Evolutionary conservation across 2,113 vertebrate genomes (phyloP).

Genomic region (Pygoscelis adeliae): DNA sequence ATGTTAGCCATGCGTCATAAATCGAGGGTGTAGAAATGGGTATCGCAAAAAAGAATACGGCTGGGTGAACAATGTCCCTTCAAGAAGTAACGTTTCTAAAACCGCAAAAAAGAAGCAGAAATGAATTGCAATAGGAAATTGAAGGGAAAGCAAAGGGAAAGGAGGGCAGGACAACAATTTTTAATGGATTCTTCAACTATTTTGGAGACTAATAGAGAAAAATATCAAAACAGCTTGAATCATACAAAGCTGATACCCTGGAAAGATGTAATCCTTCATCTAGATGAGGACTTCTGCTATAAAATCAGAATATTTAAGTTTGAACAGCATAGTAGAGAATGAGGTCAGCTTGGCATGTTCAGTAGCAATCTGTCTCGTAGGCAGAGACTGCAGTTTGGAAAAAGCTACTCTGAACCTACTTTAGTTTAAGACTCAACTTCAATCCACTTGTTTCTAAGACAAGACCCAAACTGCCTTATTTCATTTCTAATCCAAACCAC

Average conservation of each 20-base stretch:
- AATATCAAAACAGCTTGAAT: neutral
- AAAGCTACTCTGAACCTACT: neutral
- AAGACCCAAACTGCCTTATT: neutral
- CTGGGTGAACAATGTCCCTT: neutral
- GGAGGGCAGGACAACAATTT: neutral
- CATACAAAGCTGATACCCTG: neutral
- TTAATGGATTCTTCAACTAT: neutral
- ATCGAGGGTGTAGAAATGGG: neutral
- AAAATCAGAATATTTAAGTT: neutral
- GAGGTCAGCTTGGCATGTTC: slow-evolving; percentile 22
- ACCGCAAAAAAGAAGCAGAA: neutral
- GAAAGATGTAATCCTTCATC: neutral
- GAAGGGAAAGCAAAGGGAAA: neutral
- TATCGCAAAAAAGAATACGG: neutral
- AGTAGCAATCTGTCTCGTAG: slow-evolving; percentile 9
- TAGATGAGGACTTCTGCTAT: neutral
- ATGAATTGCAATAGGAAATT: neutral
- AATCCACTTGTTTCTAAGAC: slow-evolving; percentile 2
- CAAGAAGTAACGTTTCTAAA: neutral
- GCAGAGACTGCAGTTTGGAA: slow-evolving; percentile 3
- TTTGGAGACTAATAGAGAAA: neutral
- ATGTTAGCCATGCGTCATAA: neutral
- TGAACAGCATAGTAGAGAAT: neutral
- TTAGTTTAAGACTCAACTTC: neutral
- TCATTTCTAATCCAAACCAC: neutral